phyloP scores from a whole-genome alignment of 2,797 vertebrate species.

The Allobates femoralis region DNA sequence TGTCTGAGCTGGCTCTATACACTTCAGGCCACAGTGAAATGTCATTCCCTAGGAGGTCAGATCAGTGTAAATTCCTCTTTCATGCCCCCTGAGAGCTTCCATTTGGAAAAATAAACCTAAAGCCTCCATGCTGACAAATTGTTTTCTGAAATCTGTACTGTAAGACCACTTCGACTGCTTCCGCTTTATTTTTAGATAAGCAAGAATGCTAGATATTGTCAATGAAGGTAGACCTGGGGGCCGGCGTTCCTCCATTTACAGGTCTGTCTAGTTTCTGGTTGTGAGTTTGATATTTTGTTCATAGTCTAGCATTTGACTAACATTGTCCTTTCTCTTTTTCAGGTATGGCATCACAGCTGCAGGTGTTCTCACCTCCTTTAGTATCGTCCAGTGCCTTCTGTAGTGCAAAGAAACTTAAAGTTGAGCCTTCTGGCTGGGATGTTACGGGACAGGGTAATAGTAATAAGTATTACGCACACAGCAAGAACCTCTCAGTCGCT shows the following conservation, averaged over 20 bases:
- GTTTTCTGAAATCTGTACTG: slow-evolving; percentile 43
- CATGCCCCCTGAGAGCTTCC: slow-evolving; percentile 20
- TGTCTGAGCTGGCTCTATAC: neutral
- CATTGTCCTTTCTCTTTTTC: neutral
- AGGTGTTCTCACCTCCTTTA: slow-evolving; percentile 95
- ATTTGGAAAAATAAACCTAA: slow-evolving; percentile 51
- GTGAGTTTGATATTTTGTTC: no score
- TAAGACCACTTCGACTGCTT: slow-evolving; percentile 1
- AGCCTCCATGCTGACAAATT: slow-evolving; percentile 46
- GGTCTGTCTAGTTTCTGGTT: neutral
- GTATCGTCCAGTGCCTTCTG: slow-evolving; percentile 97
- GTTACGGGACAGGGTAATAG: slow-evolving; percentile 88
- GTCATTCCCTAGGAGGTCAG: slow-evolving; percentile 53
- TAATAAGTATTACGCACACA: slow-evolving; percentile 86
- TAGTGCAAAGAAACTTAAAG: slow-evolving; percentile 95
- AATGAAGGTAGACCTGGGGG: neutral
- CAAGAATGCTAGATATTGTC: neutral
- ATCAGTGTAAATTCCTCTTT: slow-evolving; percentile 27
- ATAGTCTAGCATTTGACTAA: neutral
- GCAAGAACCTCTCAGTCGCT: slow-evolving; percentile 84
- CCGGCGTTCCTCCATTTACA: neutral
- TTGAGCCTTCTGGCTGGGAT: slow-evolving; percentile 93
- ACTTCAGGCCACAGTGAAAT: slow-evolving; percentile 35
- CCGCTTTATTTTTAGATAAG: slow-evolving; percentile 22
- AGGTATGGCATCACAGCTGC: slow-evolving; percentile 97